phyloP scores from a whole-genome alignment of 2,113 vertebrate genomes.

The Axis porcinus region DNA sequence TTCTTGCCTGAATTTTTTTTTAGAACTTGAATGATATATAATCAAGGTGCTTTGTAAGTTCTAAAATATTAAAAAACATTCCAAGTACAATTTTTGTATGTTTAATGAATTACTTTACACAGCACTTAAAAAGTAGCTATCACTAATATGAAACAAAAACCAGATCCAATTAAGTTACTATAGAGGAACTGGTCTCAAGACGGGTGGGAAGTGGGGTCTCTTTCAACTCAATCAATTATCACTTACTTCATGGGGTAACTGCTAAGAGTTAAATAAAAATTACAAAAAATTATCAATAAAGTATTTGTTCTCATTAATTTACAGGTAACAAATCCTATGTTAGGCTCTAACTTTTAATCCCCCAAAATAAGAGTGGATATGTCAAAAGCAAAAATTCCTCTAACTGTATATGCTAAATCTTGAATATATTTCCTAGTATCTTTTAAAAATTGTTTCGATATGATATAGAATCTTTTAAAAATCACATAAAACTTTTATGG shows the following conservation, averaged over 20 bases:
- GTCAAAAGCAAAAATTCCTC: constrained; percentile 22
- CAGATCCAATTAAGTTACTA: not conserved
- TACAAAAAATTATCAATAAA: not conserved
- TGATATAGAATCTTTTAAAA: not conserved
- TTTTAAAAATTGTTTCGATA: constrained; percentile 33
- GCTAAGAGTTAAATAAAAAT: constrained; percentile 6
- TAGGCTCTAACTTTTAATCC: not conserved
- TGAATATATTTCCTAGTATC: constrained; percentile 11
- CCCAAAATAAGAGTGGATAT: not conserved
- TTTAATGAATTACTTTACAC: constrained; percentile 9
- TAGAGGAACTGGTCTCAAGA: not conserved
- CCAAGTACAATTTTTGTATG: not conserved
- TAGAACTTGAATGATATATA: constrained; percentile 38
- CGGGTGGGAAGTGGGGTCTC: not conserved
- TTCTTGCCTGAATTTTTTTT: not conserved
- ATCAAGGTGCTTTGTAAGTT: not conserved
- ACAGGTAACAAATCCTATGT: not conserved
- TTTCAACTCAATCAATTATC: not conserved
- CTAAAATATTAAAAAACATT: constrained; percentile 43
- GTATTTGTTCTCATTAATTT: not conserved
- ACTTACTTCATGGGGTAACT: not conserved
- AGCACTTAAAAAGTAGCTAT: not conserved
- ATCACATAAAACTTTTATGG: not conserved
- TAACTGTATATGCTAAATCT: not conserved
- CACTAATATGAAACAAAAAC: constrained; percentile 24